Base-by-base conservation (phyloP, 2,797 vertebrate genomes). In the Parauchenoglanis punctatus region DNA sequence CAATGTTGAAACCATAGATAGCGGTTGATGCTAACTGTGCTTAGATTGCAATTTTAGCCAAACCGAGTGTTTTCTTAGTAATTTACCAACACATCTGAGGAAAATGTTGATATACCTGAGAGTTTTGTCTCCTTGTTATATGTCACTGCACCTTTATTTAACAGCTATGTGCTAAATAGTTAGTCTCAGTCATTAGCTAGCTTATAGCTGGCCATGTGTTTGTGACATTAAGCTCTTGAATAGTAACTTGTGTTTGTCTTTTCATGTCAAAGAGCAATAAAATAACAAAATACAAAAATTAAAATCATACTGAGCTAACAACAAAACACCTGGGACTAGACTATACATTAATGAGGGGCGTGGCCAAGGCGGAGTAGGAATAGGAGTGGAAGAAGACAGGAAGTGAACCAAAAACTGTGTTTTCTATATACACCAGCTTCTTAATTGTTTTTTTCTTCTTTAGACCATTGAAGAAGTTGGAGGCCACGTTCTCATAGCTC, bases 381-480 rank as follows among this genome's bases (percentile, higher is more conserved):
- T 18, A 73, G 35, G 18, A 44, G 20, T 73, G 3, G 18, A 20
- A 49, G 23, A n/a, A 76, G 25, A 52, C 15, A 31, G 28, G 28
- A 78, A 7, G 7, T 77, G 49, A 56, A 56, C 7, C 7, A n/a
- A 49, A 77, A 54, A 54, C 40, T 75, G 44, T 25, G 5, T 76
- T 73, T 76, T n/a, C 25, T 76, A 7, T 11, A 49, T 75, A 49
- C 35, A 11, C 8, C 10, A 54, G 49, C 1, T n/a, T 46, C 25
- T 63, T n/a, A 59, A 4, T 5, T 81, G 35, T 77, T 70, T 72
- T 63, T 2, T 73, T 44, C 77, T 28, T 87, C 82, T 72, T 25
- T 90, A 99, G 99, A 97, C 95, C 0, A 99, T 99, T 89, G 96
- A 97, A 94, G 99, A 99, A 91, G 99, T 99, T 35, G 96, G 97